These are phyloP conservation scores for Coelogynopora nodosa DNA, from an alignment of 2,888 invertebrate species.

Conservation along the genomic window DNA sequence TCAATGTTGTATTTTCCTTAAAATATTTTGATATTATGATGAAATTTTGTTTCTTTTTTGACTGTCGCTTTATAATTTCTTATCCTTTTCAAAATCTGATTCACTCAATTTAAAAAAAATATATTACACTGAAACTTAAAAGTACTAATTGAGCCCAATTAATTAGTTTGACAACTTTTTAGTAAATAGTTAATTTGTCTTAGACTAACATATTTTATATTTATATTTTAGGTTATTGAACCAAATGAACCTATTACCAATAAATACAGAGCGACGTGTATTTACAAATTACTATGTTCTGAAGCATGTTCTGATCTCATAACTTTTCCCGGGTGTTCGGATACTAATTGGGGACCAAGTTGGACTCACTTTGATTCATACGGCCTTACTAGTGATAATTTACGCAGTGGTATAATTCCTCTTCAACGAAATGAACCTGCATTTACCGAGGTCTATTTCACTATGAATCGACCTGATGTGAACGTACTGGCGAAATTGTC, in stretches of 20 bases:
- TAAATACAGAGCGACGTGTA: neutral
- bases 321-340: constrained; percentile 36
- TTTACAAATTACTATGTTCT: neutral
- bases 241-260: neutral
- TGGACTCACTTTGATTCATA: constrained; percentile 41
- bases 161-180: too few species aligned
- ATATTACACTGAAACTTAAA: too few species aligned
- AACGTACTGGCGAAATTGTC: constrained; percentile 35
- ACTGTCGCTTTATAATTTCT: too few species aligned
- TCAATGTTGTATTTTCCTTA: too few species aligned
- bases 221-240: neutral
- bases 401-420: neutral
- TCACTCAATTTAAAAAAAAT: too few species aligned
- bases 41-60: too few species aligned
- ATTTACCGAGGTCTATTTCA: constrained; percentile 17
- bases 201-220: too few species aligned
- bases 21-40: too few species aligned
- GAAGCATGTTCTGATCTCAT: neutral
- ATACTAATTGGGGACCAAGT: constrained; percentile 44
- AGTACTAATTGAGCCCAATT: too few species aligned
- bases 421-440: constrained; percentile 14
- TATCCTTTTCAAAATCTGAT: too few species aligned
- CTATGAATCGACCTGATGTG: constrained; percentile 10
- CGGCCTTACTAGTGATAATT: constrained; percentile 33
- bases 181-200: too few species aligned